Conservation (phyloP, 2,797 vertebrate species). For the Hybognathus amarus region DNA sequence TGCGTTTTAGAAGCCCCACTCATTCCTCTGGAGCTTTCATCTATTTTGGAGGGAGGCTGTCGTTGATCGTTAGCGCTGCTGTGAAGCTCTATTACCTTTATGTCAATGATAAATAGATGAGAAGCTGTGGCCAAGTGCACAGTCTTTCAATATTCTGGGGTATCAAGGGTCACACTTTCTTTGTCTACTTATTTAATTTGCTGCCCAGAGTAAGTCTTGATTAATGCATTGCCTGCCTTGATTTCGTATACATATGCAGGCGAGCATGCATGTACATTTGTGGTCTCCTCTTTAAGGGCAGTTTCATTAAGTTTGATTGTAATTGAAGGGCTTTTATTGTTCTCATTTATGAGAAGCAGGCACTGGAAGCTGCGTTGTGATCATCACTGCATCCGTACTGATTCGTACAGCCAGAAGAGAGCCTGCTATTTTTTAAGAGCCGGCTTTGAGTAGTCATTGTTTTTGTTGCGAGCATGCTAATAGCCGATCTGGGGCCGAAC, state of each 20-base stretch:
- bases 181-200: conserved; percentile 64
- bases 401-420: conserved; percentile 21
- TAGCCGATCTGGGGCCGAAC: background rate
- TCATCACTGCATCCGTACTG: conserved; percentile 6
- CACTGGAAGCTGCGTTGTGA: conserved; percentile 28
- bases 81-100: conserved; percentile 63
- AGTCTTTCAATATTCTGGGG: conserved; percentile 58
- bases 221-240: conserved; percentile 57
- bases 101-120: conserved; percentile 66
- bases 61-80: conserved; percentile 55
- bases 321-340: conserved; percentile 59
- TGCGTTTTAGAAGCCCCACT: conserved; percentile 61
- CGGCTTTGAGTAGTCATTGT: conserved; percentile 40
- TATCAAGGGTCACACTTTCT: conserved; percentile 53
- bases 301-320: conserved; percentile 60
- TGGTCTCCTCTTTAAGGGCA: conserved; percentile 46
- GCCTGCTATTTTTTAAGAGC: conserved; percentile 30
- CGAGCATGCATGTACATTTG: conserved; percentile 25
- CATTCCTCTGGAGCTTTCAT: conserved; percentile 59
- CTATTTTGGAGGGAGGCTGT: conserved; percentile 58
- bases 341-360: conserved; percentile 56
- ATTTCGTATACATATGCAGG: conserved; percentile 48
- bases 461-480: conserved; percentile 6
- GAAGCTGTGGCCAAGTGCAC: conserved; percentile 51
- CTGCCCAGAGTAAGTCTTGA: conserved; percentile 56